Conservation (phyloP, 1,140 invertebrate genomes). For the Ectropis grisescens region DNA sequence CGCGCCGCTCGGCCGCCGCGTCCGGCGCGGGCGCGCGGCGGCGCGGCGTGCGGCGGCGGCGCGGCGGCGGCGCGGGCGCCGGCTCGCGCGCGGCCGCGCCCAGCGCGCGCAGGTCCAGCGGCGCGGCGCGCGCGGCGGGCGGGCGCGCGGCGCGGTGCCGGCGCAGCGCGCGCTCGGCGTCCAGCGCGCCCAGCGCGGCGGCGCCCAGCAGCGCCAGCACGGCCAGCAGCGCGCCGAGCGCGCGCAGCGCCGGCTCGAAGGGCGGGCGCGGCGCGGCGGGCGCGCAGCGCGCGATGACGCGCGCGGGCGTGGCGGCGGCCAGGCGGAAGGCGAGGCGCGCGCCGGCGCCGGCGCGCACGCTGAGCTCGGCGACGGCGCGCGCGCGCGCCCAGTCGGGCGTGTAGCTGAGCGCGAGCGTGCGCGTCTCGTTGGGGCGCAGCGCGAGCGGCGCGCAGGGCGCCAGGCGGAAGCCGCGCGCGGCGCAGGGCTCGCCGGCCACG, state of each 20-base stretch:
- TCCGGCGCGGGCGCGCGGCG: constrained; percentile 16
- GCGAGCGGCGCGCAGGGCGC: constrained; percentile 78
- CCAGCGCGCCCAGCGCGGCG: constrained; percentile 36
- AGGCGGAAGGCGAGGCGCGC: constrained; percentile 7
- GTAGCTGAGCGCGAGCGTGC: constrained; percentile 91
- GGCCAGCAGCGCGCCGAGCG: constrained; percentile 13
- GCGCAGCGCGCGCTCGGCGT: constrained; percentile 20
- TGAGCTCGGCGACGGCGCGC: constrained; percentile 62
- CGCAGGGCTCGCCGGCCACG: constrained; percentile 75
- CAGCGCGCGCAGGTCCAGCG: constrained; percentile 4
- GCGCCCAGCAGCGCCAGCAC: constrained; percentile 19
- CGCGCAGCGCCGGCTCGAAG: constrained; percentile 78
- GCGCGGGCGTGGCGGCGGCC: constrained; percentile 66
- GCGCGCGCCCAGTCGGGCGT: constrained; percentile 94
- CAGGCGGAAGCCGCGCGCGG: constrained; percentile 28
- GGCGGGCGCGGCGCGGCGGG: constrained; percentile 79
- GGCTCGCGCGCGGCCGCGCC: constrained; percentile 12
- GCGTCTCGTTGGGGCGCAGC: constrained; percentile 85
- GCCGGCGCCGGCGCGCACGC: constrained; percentile 78
- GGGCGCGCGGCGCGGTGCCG: constrained; percentile 12
- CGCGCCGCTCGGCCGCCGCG: constrained; percentile 27
- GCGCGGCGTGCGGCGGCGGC: constrained; percentile 59
- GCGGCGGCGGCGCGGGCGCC: constrained; percentile 75
- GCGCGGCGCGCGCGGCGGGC: constrained; percentile 7
- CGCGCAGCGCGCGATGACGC: constrained; percentile 80